Conservation (phyloP, 2,113 vertebrate species). For the Otis tarda region DNA sequence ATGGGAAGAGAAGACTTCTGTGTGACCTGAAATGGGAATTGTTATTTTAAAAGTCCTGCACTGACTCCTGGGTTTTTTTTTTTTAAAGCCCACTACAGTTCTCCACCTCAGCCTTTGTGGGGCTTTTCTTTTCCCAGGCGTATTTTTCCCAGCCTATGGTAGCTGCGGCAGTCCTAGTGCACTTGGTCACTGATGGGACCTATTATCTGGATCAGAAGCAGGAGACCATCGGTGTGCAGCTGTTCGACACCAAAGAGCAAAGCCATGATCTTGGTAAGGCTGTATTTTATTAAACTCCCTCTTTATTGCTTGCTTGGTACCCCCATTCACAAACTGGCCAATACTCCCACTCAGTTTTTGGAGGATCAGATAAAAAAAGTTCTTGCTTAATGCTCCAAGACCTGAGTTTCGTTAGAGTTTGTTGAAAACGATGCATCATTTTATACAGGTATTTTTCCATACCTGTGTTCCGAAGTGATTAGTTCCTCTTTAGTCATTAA, state of each 20-base stretch:
- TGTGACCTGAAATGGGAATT: not conserved
- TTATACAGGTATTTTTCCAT: not conserved
- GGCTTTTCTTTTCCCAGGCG: conserved; percentile 76
- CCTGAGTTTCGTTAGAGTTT: not conserved
- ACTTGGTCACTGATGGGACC: conserved; percentile 93
- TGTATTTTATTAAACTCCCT: not conserved
- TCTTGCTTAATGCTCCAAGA: not conserved
- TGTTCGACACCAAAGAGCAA: conserved; percentile 91
- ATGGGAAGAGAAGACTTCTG: not conserved
- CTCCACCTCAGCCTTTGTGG: not conserved
- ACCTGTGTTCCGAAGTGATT: not conserved
- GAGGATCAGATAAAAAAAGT: not conserved
- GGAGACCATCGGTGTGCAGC: conserved; percentile 89
- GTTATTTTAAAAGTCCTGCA: not conserved
- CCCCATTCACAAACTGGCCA: not conserved
- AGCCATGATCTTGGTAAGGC: conserved; percentile 89
- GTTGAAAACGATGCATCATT: not conserved
- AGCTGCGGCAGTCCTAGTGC: conserved; percentile 91
- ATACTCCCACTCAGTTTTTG: not conserved
- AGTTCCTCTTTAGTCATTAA: not conserved
- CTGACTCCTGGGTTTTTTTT: not conserved
- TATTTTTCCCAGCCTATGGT: conserved; percentile 96
- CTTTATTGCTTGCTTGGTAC: not conserved
- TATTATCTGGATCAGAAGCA: conserved; percentile 90
- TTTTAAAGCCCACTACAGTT: not conserved